Base-by-base conservation (phyloP, 2,797 vertebrate species). In the Pygocentrus nattereri region DNA sequence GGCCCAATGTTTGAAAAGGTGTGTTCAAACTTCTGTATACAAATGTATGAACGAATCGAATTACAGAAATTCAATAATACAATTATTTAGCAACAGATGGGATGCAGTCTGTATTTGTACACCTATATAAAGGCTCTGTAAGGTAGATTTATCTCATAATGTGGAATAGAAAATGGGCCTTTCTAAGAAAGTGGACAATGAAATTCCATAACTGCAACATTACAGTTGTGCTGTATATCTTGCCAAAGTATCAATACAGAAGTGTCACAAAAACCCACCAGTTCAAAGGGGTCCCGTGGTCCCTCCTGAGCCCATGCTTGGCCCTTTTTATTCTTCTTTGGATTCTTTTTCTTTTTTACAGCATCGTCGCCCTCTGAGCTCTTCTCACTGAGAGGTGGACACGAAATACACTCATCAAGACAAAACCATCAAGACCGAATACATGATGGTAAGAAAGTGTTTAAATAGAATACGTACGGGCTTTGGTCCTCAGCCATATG, bases 241-340 rank as follows among this genome's bases (percentile, higher is more conserved):
- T 62, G 21, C 30, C 21, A 67, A 25, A 65, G 19, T 11, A 19
- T 65, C 31, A 13, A 21, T 21, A 65, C 44, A 50, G 30, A 59
- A 13, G 30, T 5, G 10, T n/a, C 52, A 81, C 15, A 56, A 47
- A 30, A 23, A 74, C 70, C 59, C 38, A 88, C 86, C 67, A 92
- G 82, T 88, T 81, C 87, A 91, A 86, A 90, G 67, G 91, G 92
- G 83, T 88, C 79, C 19, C 0, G 34, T 4, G 58, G 58, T 47
- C 72, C 61, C 38, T 82, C 79, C 38, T 75, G 83, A 65, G 58
- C 69, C 81, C 78, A 76, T 64, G 81, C 23, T 49, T 76, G 38
- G 1, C 25, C 25, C 38, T 76, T 84, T 38, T 79, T 84, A 25
- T 44, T 67, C 47, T 86, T 85, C 64, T 82, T 88, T 31, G 71